Base-by-base conservation (phyloP, 2,113 vertebrate genomes). In the Phrynosoma platyrhinos region DNA sequence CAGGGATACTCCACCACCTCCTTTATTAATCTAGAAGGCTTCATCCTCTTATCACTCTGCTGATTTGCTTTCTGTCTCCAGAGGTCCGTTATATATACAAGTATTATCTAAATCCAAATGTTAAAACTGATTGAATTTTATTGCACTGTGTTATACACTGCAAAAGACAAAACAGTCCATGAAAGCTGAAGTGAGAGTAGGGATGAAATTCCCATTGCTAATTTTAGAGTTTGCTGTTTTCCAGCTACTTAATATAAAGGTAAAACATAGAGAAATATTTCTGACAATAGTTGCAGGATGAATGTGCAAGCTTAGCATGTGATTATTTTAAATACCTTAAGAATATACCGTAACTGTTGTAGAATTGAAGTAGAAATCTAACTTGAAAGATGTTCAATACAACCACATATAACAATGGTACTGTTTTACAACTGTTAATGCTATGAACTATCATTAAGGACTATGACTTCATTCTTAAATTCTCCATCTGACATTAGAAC, bases 1-100 rank as follows among this genome's bases (percentile, higher is more conserved):
- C 36, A 55, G 30, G n/a, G 5, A 40, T n/a, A 66, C 40, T 62
- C n/a, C 85, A 58, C 9, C 40, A 30, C 16, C 53, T 62, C 30
- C 18, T 20, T 21, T 21, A 32, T 78, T 81, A 91, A 64, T 91
- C 74, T 89, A 47, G 79, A 80, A 30, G 36, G 76, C 20, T 88
- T 88, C 74, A 83, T 88, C 80, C 20, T 78, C 64, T 88, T 91
- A 88, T 82, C 79, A 83, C 32, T 86, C 40, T 68, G 69, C 42
- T 75, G 68, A 76, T 76, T 55, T 42, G 6, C 69, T 82, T 83
- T 74, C 55, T 68, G 25, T 69, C 68, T 79, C 87, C 10, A 55
- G 81, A 83, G 64, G 55, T 55, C 66, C 68, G 79, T 71, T 77
- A 82, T 77, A 88, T 84, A 88, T 88, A 88, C 78, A 81, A 69